Evolutionary conservation across 2,113 vertebrate species (phyloP).

Genomic region (Pampusana beccarii): DNA sequence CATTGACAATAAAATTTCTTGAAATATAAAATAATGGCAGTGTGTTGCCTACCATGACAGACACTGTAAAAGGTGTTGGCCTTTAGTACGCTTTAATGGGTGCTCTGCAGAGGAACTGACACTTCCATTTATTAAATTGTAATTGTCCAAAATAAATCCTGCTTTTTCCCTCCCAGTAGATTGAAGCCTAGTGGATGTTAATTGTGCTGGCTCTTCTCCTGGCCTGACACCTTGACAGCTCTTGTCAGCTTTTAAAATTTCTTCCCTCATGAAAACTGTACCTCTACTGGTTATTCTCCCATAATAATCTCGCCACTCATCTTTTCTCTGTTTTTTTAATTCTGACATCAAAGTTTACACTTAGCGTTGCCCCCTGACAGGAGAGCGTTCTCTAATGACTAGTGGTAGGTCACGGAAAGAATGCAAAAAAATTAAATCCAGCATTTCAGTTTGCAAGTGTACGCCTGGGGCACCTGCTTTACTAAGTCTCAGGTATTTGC

Average conservation of each 20-base stretch:
- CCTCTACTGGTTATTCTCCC: not conserved
- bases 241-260: constrained; percentile 54
- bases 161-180: constrained; percentile 2
- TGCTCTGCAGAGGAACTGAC: constrained; percentile 4
- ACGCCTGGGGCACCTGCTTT: not conserved
- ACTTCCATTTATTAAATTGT: constrained; percentile 62
- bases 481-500: not conserved
- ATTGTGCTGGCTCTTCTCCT: constrained; percentile 51
- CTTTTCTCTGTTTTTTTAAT: constrained; percentile 8
- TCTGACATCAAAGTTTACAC: not conserved
- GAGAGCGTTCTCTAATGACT: not conserved
- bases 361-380: not conserved
- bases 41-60: constrained; percentile 32
- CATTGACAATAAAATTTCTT: constrained; percentile 61
- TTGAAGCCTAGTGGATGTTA: constrained; percentile 47
- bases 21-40: constrained; percentile 62
- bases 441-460: not conserved
- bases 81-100: constrained; percentile 56
- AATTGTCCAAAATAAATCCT: constrained; percentile 66
- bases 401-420: not conserved
- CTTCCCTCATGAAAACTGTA: not conserved
- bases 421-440: not conserved
- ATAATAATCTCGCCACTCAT: constrained; percentile 26
- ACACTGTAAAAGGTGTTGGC: constrained; percentile 45
- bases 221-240: constrained; percentile 58